Base-by-base conservation (phyloP, 2,113 vertebrate genomes). In the Pandion haliaetus region DNA sequence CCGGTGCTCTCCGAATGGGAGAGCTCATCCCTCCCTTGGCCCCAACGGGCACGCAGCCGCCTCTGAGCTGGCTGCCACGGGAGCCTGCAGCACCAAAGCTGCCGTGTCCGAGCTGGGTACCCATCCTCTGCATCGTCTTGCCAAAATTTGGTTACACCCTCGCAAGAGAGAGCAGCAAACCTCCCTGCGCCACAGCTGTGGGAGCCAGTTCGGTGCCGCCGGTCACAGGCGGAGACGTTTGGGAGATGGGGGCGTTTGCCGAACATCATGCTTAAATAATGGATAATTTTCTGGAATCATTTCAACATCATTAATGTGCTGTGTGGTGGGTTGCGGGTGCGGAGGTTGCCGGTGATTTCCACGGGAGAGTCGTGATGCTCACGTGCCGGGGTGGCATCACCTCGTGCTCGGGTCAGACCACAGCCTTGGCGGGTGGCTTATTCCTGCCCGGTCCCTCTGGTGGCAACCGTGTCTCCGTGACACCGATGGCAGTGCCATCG, bases 331-430 rank as follows among this genome's bases (percentile, higher is more conserved):
- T 21, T 47, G 69, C 15, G 17, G 69, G 40, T 31, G 42, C 1
- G 1, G n/a, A 73, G 79, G 69, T 47, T 5, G 1, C 0, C 0
- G 2, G 4, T 7, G n/a, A 17, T 52, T 73, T 40, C 50, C 49
- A 12, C 1, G 12, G 58, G 63, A 54, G 57, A 55, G 50, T 70
- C 0, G 1, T 5, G 42, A 3, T 28, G 54, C 45, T 62, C 8
- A 3, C 21, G 42, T 17, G 52, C 38, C 3, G 2, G 54, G 18
- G n/a, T 4, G 2, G 49, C 82, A 11, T 32, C 4, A 1, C 36
- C 14, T 38, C 2, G 5, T 0, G 0, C 52, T 55, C 5, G 3
- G 54, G 19, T 69, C 62, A 21, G 34, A 25, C n/a, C 2, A 1
- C 42, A 17, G 74, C 29, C 13, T 10, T 12, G 44, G 19, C 14